Conservation (phyloP, 2,797 vertebrate species). For the Macropus fuliginosus region DNA sequence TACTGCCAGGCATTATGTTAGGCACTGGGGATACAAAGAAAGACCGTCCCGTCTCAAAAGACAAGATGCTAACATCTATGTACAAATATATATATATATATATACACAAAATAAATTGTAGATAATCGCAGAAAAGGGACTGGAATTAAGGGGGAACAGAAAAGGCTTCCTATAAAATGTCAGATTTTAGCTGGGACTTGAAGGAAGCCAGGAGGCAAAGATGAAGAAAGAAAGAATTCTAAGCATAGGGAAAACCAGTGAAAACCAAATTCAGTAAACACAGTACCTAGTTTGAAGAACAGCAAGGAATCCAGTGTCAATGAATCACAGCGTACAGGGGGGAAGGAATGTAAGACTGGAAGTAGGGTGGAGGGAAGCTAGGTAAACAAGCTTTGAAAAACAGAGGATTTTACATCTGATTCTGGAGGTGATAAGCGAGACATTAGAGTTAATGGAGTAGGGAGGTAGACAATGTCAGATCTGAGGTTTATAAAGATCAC, state of each 20-base stretch:
- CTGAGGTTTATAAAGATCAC: neutral
- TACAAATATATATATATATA: neutral
- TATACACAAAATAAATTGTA: neutral
- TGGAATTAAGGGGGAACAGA: neutral
- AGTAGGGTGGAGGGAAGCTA: neutral
- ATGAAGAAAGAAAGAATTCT: neutral
- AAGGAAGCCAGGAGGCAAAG: neutral
- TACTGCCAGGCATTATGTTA: neutral
- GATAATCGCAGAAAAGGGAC: neutral
- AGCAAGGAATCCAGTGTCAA: neutral
- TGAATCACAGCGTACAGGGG: neutral
- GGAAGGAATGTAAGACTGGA: neutral
- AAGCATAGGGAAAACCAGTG: neutral
- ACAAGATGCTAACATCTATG: neutral
- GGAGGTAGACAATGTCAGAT: neutral
- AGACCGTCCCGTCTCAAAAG: neutral
- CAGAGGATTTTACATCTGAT: neutral
- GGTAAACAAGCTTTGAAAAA: neutral
- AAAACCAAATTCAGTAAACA: neutral
- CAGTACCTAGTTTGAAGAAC: neutral
- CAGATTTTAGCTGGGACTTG: neutral
- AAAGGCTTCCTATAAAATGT: neutral
- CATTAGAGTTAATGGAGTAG: neutral
- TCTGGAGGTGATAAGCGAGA: neutral
- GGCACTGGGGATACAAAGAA: neutral